Percentiles rank a stretch among this genome's conserved stretches.
Evolutionary conservation across 2,888 invertebrate genomes (phyloP).

Genomic region (Mythimna loreyi): DNA sequence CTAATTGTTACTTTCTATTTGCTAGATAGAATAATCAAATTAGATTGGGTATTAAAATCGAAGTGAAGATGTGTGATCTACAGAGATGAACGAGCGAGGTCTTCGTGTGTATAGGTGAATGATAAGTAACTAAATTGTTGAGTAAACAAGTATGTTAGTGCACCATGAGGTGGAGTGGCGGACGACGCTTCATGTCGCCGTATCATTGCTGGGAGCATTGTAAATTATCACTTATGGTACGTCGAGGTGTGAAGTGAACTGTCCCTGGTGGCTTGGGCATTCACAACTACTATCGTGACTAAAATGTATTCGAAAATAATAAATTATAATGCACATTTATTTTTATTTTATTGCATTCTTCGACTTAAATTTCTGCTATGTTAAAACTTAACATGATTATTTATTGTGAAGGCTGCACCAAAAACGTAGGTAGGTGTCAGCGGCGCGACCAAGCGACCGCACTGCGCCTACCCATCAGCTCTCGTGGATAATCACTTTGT

Average conservation of each 20-base stretch:
- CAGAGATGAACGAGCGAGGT: conserved; percentile 71
- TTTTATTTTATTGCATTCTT: conserved; percentile 75
- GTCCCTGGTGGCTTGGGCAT: conserved; percentile 60
- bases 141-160: conserved; percentile 38
- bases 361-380: conserved; percentile 75
- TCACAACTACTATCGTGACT: conserved; percentile 60
- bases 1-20: conserved; percentile 91
- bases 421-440: conserved; percentile 69
- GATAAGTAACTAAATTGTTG: conserved; percentile 55
- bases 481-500: conserved; percentile 68
- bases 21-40: conserved; percentile 91
- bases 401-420: conserved; percentile 80
- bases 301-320: conserved; percentile 67
- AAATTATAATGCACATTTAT: conserved; percentile 74
- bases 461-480: conserved; percentile 57
- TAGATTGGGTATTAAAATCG: conserved; percentile 86
- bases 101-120: conserved; percentile 66
- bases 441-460: conserved; percentile 50
- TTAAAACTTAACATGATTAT: conserved; percentile 75
- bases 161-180: conserved; percentile 30
- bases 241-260: conserved; percentile 55
- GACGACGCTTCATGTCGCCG: conserved; percentile 42
- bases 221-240: conserved; percentile 65
- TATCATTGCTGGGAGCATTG: conserved; percentile 65
- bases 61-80: conserved; percentile 84